Base-by-base conservation (phyloP, 2,888 invertebrate species). In the Melinopterus prodromus region DNA sequence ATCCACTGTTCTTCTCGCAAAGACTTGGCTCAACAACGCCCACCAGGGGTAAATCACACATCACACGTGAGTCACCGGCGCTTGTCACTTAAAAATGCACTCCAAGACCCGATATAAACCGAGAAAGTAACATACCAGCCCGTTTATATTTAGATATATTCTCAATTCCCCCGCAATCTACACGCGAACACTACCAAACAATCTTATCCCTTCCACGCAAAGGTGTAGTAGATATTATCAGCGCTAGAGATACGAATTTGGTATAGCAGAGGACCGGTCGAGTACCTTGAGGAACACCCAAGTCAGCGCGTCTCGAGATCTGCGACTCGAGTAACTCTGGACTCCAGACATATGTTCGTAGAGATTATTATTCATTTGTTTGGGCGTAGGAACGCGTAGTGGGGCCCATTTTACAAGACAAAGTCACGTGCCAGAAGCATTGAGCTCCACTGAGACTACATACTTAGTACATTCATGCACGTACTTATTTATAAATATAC, bases 51-150 rank as follows among this genome's bases (percentile, higher is more conserved):
- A 53, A 53, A 53, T 4, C 53, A 53, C 53, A 53, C 53, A 53
- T 53, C 53, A 53, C 53, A 53, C 53, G 53, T 53, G 53, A 53
- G 53, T 53, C 53, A 53, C 53, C 53, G 12, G 53, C 9, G 53
- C 53, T 53, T 53, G 53, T 53, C 53, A 53, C 53, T 53, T 53
- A 53, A 53, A 53, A 53, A 53, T 53, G 53, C 53, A 53, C 53
- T 53, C 53, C 5, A 53, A 53, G 5, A 53, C 53, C 53, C 9
- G 12, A 53, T 53, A 53, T 53, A 53, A 53, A 53, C 53, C 53
- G 53, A 53, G 53, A 53, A 53, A 53, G 53, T 53, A 53, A 53
- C 53, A 53, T 53, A 53, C 53, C 53, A 53, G 12, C 5, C 7
- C 53, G 53, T 1, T 12, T 53, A 53, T 9, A 9, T 53, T 53